Base-by-base conservation (phyloP, 2,113 vertebrate species). In the Heteronetta atricapilla region DNA sequence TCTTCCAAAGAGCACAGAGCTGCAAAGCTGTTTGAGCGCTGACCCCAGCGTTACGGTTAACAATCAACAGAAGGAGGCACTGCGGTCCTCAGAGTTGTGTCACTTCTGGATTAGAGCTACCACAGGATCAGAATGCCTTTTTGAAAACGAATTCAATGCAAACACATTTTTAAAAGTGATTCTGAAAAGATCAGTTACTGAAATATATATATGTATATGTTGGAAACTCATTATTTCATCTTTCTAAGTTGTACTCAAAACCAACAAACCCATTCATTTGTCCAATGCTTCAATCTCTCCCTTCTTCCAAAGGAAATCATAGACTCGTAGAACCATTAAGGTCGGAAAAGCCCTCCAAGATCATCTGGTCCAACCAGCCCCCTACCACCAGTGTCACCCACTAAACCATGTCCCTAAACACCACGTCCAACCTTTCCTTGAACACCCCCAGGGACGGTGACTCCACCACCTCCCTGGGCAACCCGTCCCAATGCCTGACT, bases 11-110 rank as follows among this genome's bases (percentile, higher is more conserved):
- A 48, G 46, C 33, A 36, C 11, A 8, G 34, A 59, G 21, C 60
- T 48, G 26, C 42, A 20, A 70, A 75, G 70, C 7, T 34, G 33
- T 17, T 8, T 33, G 52, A 67, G 69, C 80, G 23, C 58, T 8
- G 6, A 46, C 46, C 25, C 15, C 21, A 17, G 25, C 6, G 1
- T 6, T 6, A 4, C 0, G 8, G 29, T 40, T 53, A 17, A 2
- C 64, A 8, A 67, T 31, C 46, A 63, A 10, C 3, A 46, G 5
- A 78, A 86, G 16, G 2, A n/a, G 16, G 23, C 38, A 22, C 63
- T 56, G 66, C 26, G n/a, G 16, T 14, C 34, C 44, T 19, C 15
- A 5, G 53, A 55, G 66, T 20, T 10, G 22, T 1, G 21, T 13
- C 8, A 80, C 29, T 42, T 34, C 38, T 20, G 74, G 31, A 19